Evolutionary conservation across 2,797 vertebrate genomes (phyloP).

Genomic region (Alexandromys oeconomus): DNA sequence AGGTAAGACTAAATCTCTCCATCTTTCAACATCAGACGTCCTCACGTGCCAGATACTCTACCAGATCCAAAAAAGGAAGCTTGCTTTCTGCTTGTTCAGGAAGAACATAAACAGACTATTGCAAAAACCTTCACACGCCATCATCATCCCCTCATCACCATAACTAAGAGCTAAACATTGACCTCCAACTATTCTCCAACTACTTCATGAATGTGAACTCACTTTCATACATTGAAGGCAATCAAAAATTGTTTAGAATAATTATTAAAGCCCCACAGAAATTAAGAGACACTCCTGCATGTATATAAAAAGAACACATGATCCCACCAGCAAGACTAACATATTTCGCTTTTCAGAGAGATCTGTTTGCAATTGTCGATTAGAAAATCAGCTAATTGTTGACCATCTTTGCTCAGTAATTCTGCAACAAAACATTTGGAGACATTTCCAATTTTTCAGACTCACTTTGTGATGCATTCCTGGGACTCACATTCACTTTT

Average conservation of each 20-base stretch:
- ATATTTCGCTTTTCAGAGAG: not conserved
- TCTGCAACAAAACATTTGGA: not conserved
- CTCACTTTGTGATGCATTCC: conserved; percentile 95
- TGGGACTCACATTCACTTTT: conserved; percentile 92
- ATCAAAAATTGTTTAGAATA: not conserved
- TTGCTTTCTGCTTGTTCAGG: not conserved
- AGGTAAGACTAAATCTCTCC: not conserved
- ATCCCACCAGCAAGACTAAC: not conserved
- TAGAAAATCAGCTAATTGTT: not conserved
- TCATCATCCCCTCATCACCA: not conserved
- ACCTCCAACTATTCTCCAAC: not conserved
- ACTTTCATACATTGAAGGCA: not conserved
- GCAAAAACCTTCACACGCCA: not conserved
- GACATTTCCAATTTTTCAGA: not conserved
- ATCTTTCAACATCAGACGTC: not conserved
- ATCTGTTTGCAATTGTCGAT: not conserved
- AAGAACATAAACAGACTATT: not conserved
- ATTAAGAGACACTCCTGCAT: not conserved
- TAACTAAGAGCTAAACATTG: not conserved
- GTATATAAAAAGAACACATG: not conserved
- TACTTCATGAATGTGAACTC: not conserved
- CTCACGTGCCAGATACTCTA: no score
- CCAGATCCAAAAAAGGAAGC: not conserved
- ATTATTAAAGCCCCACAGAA: not conserved
- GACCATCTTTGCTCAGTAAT: not conserved